Conservation (phyloP, 2,888 invertebrate genomes). For the Troglohyphantes excavatus region DNA sequence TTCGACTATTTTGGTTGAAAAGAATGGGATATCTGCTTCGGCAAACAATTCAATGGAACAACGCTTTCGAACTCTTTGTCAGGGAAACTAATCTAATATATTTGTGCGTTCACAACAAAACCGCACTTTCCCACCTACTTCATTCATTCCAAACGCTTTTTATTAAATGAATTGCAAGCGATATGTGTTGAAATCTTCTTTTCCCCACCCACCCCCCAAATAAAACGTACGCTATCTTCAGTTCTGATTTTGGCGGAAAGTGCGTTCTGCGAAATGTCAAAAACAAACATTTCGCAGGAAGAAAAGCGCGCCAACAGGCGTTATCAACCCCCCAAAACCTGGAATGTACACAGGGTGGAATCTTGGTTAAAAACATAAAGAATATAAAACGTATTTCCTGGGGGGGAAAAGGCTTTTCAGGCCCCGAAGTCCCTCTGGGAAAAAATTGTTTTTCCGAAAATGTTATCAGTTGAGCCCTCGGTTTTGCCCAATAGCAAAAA, state of each 20-base stretch:
- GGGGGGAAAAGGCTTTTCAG: neutral
- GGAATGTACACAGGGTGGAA: neutral
- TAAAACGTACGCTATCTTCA: neutral
- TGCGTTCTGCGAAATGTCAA: neutral
- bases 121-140: neutral
- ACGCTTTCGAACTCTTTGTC: neutral
- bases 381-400: constrained; percentile 38
- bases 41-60: neutral
- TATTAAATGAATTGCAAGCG: constrained; percentile 3
- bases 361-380: constrained; percentile 5
- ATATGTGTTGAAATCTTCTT: neutral
- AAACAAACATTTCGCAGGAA: neutral
- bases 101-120: neutral
- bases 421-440: neutral
- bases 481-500: constrained; percentile 42
- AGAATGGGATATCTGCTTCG: no score
- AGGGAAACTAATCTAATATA: neutral
- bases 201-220: neutral
- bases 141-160: neutral
- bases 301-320: neutral
- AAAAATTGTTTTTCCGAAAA: neutral
- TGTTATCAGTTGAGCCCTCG: constrained; percentile 20
- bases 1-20: no score
- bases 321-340: neutral
- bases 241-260: neutral